phyloP scores from a whole-genome alignment of 2,797 vertebrate genomes.

The Micropoecilia bifurca region DNA sequence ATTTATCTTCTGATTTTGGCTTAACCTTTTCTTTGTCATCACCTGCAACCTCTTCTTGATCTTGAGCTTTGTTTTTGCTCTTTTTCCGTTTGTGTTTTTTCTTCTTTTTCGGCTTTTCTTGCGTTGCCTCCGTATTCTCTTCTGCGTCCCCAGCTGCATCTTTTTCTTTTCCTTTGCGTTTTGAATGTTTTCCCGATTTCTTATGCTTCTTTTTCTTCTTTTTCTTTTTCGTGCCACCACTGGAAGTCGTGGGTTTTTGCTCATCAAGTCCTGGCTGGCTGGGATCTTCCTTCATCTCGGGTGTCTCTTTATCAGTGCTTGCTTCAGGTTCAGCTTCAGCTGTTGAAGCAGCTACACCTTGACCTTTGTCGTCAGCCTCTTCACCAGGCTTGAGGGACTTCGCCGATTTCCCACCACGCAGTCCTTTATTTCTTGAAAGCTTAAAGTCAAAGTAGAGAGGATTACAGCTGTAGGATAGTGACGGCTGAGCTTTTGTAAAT shows the following conservation, averaged over 20 bases:
- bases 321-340: conserved; percentile 59
- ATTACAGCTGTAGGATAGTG: conserved; percentile 97
- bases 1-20: conserved; percentile 73
- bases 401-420: conserved; percentile 63
- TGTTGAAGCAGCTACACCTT: conserved; percentile 61
- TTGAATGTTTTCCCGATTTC: conserved; percentile 90
- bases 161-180: conserved; percentile 87
- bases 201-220: conserved; percentile 99
- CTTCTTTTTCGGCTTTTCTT: conserved; percentile 92
- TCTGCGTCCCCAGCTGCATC: conserved; percentile 80
- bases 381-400: conserved; percentile 70
- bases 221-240: conserved; percentile 79
- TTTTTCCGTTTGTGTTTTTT: conserved; percentile 95
- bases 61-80: conserved; percentile 84
- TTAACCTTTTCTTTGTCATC: conserved; percentile 72
- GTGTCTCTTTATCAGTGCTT: conserved; percentile 72
- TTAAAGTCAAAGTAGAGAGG: conserved; percentile 99
- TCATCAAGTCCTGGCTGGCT: conserved; percentile 70
- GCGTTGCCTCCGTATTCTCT: conserved; percentile 77
- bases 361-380: conserved; percentile 69
- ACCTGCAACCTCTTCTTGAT: conserved; percentile 58
- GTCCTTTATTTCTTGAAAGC: conserved; percentile 91
- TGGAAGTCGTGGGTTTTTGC: conserved; percentile 64
- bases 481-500: conserved; percentile 92
- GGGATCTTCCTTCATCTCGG: conserved; percentile 54